A percentile compares a stretch with the other conserved stretches of the same genome.
These are phyloP conservation scores for Percina caprodes DNA, from an alignment of 2,113 vertebrate genomes.

Conservation along the genomic window DNA sequence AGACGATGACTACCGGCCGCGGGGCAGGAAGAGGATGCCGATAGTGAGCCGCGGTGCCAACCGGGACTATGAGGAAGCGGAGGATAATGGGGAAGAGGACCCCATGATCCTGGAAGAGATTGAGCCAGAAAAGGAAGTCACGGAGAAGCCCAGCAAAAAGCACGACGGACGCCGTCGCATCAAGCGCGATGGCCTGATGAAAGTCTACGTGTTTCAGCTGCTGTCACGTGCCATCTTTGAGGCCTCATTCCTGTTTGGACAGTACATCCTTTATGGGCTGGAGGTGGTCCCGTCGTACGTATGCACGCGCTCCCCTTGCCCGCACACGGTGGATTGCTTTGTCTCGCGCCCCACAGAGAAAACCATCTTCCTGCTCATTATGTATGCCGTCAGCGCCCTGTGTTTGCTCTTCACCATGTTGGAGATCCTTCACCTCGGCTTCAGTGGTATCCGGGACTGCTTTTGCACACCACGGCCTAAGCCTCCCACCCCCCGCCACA, in stretches of 20 bases:
- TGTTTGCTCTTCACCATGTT: conserved; percentile 90
- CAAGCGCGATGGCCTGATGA: conserved; percentile 91
- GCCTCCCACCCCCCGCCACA: conserved; percentile 50
- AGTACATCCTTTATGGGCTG: conserved; percentile 90
- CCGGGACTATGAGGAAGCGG: conserved; percentile 90
- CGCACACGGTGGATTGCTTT: conserved; percentile 91
- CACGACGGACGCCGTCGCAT: conserved; percentile 90
- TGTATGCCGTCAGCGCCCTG: conserved; percentile 90
- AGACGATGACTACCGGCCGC: conserved; percentile 74
- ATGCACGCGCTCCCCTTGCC: conserved; percentile 89
- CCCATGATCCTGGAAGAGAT: conserved; percentile 93
- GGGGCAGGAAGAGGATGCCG: conserved; percentile 77
- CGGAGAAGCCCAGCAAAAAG: conserved; percentile 77
- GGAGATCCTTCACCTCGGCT: conserved; percentile 90
- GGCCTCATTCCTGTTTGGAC: conserved; percentile 88
- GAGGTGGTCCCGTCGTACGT: conserved; percentile 88
- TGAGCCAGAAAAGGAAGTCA: conserved; percentile 80
- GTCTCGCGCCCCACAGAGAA: conserved; percentile 93
- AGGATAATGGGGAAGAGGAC: conserved; percentile 92
- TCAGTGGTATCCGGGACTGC: conserved; percentile 88
- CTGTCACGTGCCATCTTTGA: conserved; percentile 87
- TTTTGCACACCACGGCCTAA: conserved; percentile 68
- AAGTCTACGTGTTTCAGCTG: conserved; percentile 90
- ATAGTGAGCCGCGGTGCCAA: conserved; percentile 86
- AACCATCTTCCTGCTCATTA: conserved; percentile 92